Base-by-base conservation (phyloP, 53 echinoderm and acorn worm genomes). In the Echinarachnius parma region DNA sequence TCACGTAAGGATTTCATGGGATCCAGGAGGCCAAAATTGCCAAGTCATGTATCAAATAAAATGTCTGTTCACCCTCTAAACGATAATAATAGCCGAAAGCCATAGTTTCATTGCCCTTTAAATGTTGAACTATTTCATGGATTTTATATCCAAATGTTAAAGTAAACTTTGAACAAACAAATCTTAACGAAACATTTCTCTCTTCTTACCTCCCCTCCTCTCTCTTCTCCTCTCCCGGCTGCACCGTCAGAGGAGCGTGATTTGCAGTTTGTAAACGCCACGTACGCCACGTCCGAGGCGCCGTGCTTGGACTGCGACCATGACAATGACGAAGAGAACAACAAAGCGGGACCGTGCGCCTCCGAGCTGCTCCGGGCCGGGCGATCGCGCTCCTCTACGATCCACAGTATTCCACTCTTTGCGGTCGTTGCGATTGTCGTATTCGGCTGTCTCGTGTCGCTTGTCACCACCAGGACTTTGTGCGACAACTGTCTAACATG, bases 331-430 rank as follows among this genome's bases (percentile, higher is more conserved):
- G 39, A 39, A 13, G 39, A 39, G 7, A 13, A 13, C 39, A 5
- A 13, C 39, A 39, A 13, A 5, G 39, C 7, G 7, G 42, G 42
- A 7, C 42, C 7, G 13, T 13, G 42, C 13, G 5, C 33, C 48
- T 32, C 52, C 49, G 9, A 49, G 50, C 19, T 31, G 32, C 31
- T 31, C 68, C 50, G 49, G 50, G 35, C 48, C 50, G 52, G 68
- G 48, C 49, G 34, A 32, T 27, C 31, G 52, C 32, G 10, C n/a
- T n/a, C n/a, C n/a, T n/a, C n/a, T n/a, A n/a, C 50, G 32, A 68
- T 68, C 68, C 68, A 68, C 68, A 68, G 68, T 68, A 68, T 68
- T 68, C 68, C 68, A 31, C 52, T 21, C 22, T 31, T 68, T 23
- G 31, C 49, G 48, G 68, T 68, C 68, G 22, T 68, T 23, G 31